These are phyloP conservation scores for Invenusta paracnida DNA, from an alignment of 2,888 invertebrate species.

Conservation along the genomic window DNA sequence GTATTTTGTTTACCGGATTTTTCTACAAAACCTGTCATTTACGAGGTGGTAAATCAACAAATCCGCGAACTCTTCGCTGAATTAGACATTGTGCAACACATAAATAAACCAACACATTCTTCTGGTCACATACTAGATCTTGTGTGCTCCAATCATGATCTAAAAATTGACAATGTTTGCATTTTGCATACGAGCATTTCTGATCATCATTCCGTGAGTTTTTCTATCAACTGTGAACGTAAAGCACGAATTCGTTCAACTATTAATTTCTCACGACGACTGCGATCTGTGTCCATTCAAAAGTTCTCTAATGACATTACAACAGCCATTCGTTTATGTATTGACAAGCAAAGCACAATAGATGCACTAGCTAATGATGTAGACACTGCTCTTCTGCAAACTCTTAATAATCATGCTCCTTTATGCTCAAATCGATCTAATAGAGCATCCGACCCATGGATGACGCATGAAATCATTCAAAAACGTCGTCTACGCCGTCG, in stretches of 20 bases:
- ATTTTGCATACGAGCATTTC: too few species aligned
- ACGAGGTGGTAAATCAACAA: too few species aligned
- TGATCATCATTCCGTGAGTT: too few species aligned
- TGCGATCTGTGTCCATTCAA: constrained; percentile 29
- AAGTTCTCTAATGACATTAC: constrained; percentile 29
- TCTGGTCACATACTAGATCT: not conserved
- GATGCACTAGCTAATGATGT: constrained; percentile 26
- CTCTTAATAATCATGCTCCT: constrained; percentile 29
- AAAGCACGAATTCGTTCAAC: not conserved
- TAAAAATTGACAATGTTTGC: not conserved
- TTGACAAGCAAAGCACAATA: constrained; percentile 29
- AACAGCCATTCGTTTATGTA: constrained; percentile 9
- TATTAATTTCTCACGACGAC: not conserved
- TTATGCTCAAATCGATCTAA: constrained; percentile 29
- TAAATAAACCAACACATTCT: not conserved
- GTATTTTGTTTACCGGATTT: too few species aligned
- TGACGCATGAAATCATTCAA: constrained; percentile 26
- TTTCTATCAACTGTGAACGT: not conserved
- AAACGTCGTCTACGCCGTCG: constrained; percentile 24
- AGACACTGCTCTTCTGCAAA: constrained; percentile 29
- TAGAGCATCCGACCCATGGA: constrained; percentile 26
- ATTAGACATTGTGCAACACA: not conserved
- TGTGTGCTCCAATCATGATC: not conserved
- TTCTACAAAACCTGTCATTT: too few species aligned
- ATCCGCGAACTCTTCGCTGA: not conserved